These are phyloP conservation scores for Formica selysi DNA, from an alignment of 1,140 invertebrate genomes.

Conservation along the genomic window DNA sequence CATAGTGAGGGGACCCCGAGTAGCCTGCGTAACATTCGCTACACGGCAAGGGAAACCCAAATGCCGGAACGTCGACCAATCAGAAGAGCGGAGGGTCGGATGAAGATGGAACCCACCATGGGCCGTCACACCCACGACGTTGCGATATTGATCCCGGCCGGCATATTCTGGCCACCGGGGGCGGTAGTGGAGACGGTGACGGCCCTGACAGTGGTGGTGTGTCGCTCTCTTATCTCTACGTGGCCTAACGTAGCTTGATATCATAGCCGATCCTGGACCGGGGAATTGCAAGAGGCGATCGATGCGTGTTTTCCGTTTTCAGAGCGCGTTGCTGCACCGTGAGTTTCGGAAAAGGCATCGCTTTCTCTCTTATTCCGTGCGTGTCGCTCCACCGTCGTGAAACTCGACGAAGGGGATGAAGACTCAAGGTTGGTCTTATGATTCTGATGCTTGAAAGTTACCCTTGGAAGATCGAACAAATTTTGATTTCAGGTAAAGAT, in stretches of 20 bases:
- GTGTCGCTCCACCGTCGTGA: slow-evolving; percentile 12
- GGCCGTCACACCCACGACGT: slow-evolving; percentile 69
- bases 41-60: slow-evolving; percentile 28
- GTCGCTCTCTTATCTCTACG: slow-evolving; percentile 72
- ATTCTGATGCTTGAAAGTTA: slow-evolving; percentile 6
- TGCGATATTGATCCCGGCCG: slow-evolving; percentile 75
- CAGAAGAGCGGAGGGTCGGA: slow-evolving; percentile 51
- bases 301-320: slow-evolving; percentile 64
- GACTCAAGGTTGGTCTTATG: slow-evolving; percentile 21
- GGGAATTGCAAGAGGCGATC: slow-evolving; percentile 40
- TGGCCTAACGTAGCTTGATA: slow-evolving; percentile 78
- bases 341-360: slow-evolving; percentile 58
- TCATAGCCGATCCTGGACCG: slow-evolving; percentile 74
- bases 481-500: slow-evolving; percentile 42
- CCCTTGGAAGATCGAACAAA: background rate
- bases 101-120: slow-evolving; percentile 71
- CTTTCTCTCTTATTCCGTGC: slow-evolving; percentile 22
- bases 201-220: slow-evolving; percentile 49
- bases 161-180: slow-evolving; percentile 66
- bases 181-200: slow-evolving; percentile 63
- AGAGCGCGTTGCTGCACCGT: slow-evolving; percentile 50
- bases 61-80: slow-evolving; percentile 66
- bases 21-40: slow-evolving; percentile 1
- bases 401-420: background rate
- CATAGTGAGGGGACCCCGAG: background rate